phyloP scores from a whole-genome alignment of 2,113 vertebrate species.

The Oryzias curvinotus region DNA sequence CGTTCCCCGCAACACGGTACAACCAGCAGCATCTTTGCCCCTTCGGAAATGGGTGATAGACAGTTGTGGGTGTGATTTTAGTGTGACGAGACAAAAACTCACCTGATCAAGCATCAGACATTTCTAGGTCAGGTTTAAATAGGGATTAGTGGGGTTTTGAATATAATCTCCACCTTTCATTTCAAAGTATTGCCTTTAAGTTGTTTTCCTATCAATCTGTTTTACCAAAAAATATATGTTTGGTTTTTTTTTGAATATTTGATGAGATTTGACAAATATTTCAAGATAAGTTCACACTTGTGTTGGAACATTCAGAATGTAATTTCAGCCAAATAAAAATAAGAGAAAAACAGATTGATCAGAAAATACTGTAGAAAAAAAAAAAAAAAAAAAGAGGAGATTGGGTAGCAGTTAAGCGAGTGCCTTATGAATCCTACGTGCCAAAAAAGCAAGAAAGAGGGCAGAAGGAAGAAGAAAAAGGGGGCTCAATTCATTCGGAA shows the following conservation, averaged over 20 bases:
- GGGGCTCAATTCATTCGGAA: conserved; percentile 60
- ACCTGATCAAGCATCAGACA: conserved; percentile 53
- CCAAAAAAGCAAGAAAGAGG: conserved; percentile 35
- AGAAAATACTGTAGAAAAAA: conserved; percentile 48
- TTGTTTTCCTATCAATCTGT: conserved; percentile 55
- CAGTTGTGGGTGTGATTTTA: conserved; percentile 57
- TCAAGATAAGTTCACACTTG: conserved; percentile 3
- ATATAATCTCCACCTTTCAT: conserved; percentile 36
- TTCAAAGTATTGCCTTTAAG: conserved; percentile 37
- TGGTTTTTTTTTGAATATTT: not conserved
- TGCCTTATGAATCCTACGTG: conserved; percentile 44
- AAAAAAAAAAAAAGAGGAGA: conserved; percentile 36
- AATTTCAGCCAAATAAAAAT: conserved; percentile 9
- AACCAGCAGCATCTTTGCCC: conserved; percentile 67
- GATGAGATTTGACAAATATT: not conserved
- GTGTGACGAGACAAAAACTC: conserved; percentile 37
- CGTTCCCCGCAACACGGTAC: conserved; percentile 24
- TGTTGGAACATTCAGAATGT: conserved; percentile 18
- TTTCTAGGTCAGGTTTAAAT: conserved; percentile 19
- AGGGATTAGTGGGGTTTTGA: conserved; percentile 31
- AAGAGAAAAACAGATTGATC: conserved; percentile 47
- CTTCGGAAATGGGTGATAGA: conserved; percentile 69
- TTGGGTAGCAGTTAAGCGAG: conserved; percentile 41
- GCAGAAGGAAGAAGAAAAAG: conserved; percentile 10
- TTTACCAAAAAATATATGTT: conserved; percentile 19